Percentiles rank a stretch among this genome's conserved stretches.
These are phyloP conservation scores for Smittia sp. DNA, from an alignment of 2,888 invertebrate genomes.

Conservation along the genomic window DNA sequence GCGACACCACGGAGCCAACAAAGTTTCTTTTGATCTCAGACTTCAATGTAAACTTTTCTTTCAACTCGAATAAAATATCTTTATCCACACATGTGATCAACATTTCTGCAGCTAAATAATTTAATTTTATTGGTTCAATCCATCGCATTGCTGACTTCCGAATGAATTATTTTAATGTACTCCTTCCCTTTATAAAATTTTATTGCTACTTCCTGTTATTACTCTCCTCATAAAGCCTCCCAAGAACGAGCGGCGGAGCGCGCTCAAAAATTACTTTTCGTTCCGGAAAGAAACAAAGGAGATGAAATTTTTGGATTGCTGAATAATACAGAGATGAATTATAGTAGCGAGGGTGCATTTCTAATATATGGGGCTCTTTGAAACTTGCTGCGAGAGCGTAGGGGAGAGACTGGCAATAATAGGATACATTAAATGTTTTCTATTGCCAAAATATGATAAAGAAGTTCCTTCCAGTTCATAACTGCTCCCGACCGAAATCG, in stretches of 20 bases:
- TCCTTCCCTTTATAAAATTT: slow-evolving; percentile 34
- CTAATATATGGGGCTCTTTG: slow-evolving; percentile 29
- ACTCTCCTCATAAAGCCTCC: background rate
- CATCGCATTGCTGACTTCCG: background rate
- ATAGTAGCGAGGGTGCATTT: slow-evolving; percentile 37
- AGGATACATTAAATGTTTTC: slow-evolving; percentile 38
- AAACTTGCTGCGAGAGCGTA: background rate
- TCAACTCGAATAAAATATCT: background rate
- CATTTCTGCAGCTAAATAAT: slow-evolving; percentile 3
- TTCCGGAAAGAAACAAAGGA: slow-evolving; percentile 21
- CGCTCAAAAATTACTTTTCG: background rate
- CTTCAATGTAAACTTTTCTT: background rate
- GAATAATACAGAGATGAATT: slow-evolving; percentile 39
- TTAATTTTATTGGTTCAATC: slow-evolving; percentile 23
- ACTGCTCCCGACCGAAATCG: background rate
- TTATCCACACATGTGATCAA: background rate
- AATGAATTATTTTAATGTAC: slow-evolving; percentile 40
- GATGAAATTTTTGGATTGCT: slow-evolving; percentile 19
- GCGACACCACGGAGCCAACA: no score
- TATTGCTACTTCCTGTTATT: slow-evolving; percentile 35
- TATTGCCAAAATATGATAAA: slow-evolving; percentile 42
- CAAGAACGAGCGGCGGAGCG: background rate
- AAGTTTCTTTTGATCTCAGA: background rate
- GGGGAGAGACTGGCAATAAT: slow-evolving; percentile 27
- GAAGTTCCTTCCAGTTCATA: slow-evolving; percentile 25